Percentiles rank a stretch among this genome's conserved stretches.
Evolutionary conservation across 35 echinoderm and acorn worm genomes (phyloP).

Genomic region (Chiridota heheva): DNA sequence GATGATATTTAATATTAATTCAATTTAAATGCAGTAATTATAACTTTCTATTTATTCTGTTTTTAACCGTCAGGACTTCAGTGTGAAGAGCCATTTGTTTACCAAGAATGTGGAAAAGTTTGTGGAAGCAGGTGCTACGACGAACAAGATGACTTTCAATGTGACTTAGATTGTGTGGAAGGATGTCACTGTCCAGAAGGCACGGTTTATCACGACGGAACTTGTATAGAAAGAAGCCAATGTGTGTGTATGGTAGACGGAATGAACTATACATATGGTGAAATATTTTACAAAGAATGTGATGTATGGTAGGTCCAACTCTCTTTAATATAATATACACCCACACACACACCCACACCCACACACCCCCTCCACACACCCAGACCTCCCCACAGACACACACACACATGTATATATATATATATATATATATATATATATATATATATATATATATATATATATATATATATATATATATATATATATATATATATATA

Average conservation of each 20-base stretch:
- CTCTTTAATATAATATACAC: no score
- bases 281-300: no score
- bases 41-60: background rate
- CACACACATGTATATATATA: no score
- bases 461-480: no score
- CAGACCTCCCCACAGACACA: no score
- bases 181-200: constrained; percentile 73
- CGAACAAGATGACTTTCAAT: constrained; percentile 1
- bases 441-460: no score
- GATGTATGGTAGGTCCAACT: no score
- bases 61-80: constrained; percentile 32
- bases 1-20: background rate
- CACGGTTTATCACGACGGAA: constrained; percentile 30
- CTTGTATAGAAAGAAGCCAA: constrained; percentile 11
- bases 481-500: no score
- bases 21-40: background rate
- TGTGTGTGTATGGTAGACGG: constrained; percentile 47
- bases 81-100: constrained; percentile 56
- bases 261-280: no score
- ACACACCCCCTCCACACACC: no score
- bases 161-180: constrained; percentile 54
- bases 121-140: constrained; percentile 49
- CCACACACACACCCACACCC: no score
- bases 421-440: no score
- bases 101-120: constrained; percentile 62